phyloP scores from a whole-genome alignment of 2,113 vertebrate species.

The Rhynchomys soricoides region DNA sequence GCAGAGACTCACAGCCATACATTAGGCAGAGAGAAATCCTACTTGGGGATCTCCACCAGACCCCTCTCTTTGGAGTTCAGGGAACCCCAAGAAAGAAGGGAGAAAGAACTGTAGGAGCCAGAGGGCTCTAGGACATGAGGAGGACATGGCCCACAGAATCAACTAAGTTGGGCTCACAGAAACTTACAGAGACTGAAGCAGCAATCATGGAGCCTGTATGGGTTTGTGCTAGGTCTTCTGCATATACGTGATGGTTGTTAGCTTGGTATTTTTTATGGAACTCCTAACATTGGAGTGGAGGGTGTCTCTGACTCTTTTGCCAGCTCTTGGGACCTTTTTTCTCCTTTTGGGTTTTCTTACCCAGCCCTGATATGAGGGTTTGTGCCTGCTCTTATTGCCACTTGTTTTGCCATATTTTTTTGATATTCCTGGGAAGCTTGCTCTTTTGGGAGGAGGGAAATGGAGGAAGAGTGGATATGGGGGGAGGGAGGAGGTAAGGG shows the following conservation, averaged over 20 bases:
- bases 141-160: neutral
- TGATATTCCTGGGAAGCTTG: neutral
- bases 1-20: neutral
- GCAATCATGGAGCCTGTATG: neutral
- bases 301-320: neutral
- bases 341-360: neutral
- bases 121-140: neutral
- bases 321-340: neutral
- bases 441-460: neutral
- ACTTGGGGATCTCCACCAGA: neutral
- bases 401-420: neutral
- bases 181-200: neutral
- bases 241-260: neutral
- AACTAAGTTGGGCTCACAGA: neutral
- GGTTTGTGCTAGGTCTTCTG: neutral
- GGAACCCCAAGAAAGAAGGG: neutral
- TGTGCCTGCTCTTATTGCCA: neutral
- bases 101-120: neutral
- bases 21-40: neutral
- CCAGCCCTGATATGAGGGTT: neutral
- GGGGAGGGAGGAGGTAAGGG: neutral
- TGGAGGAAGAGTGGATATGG: neutral
- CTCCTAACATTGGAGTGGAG: neutral
- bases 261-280: neutral
- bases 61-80: neutral